Evolutionary conservation across 2,888 invertebrate species (phyloP), one percentile per base, ranked within the genome.

Genomic region (Aporophyla nigra): DNA sequence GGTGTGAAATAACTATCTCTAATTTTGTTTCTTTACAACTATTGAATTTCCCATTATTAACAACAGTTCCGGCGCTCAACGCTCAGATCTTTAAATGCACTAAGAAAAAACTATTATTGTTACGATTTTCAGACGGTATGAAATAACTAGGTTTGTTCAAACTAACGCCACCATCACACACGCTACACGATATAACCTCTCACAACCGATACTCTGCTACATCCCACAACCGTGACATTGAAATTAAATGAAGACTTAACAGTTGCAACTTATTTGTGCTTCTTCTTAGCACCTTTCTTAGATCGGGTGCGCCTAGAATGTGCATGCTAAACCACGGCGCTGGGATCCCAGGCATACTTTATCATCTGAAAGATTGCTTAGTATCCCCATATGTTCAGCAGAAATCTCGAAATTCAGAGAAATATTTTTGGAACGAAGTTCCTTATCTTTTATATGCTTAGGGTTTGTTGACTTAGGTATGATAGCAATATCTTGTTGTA

Each of bases 401-500:
- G 96, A 91, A 56, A 98, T 96, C 2, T 89, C 90, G 89, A 98
- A 98, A 89, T 98, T 94, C 10, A 98, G 88, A 43, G 97, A 87
- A 56, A 97, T 95, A 88, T 98, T 98, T 75, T 97, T n/a, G n/a
- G n/a, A n/a, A n/a, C n/a, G n/a, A n/a, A n/a, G n/a, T n/a, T n/a
- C n/a, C n/a, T n/a, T n/a, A n/a, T n/a, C 95, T 76, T 93, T 93
- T 43, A 98, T 97, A 73, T 97, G 97, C 27, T 93, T 91, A 43
- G 94, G 93, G 27, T 97, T 96, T 1, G 95, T 93, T 0, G 98
- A 97, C 92, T 98, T 98, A 0, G 98, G 98, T 82, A 98, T 97
- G 1, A 98, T 95, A 46, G 97, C 97, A 80, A 98, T 97, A 74
- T 97, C 97, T 91, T 98, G 98, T 90, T 98, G 98, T 19, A 98